Evolutionary conservation across 2,888 invertebrate species (phyloP), one percentile per base, ranked within the genome.

Genomic region (Icerya purchasi): DNA sequence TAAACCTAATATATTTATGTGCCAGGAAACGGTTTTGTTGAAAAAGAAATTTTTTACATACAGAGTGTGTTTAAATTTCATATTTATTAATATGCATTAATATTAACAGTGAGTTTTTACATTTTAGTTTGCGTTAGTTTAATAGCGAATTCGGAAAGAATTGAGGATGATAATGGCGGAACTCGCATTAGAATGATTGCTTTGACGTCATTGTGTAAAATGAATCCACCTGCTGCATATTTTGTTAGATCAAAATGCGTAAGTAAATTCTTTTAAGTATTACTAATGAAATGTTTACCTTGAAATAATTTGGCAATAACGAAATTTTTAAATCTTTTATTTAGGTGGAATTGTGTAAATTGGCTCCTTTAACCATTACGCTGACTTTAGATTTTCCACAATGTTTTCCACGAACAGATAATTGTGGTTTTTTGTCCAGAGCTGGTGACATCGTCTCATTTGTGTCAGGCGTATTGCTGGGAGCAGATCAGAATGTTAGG

Each of bases 181-280:
- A 88, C 60, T 54, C 60, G 79, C 57, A 77, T 82, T 49, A 76
- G 88, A 57, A 76, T 83, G 22, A 79, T 82, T 65, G 81, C 92
- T 2, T 75, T 96, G 55, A 80, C 82, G 53, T 78, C 82, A 63
- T 74, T 96, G 1, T 92, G 92, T 72, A 82, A 83, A 66, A 89
- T 92, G 80, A 91, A 91, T 72, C 91, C 93, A 0, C 78, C 81
- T 2, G 86, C 91, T 70, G 85, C 90, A 2, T 76, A 93, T 54
- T 79, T 84, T 49, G 83, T 93, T 1, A 75, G 93, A 62, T 81
- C 87, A 23, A 83, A 89, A 72, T 93, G 93, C 71, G 87, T 77
- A 70, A 70, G 75, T 70, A 55, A n/a, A n/a, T n/a, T n/a, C n/a
- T n/a, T 36, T 36, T 14, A 36, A 36, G 36, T 14, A 14, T 8